Conservation (phyloP, 2,888 invertebrate genomes). For the Entomobrya proxima region DNA sequence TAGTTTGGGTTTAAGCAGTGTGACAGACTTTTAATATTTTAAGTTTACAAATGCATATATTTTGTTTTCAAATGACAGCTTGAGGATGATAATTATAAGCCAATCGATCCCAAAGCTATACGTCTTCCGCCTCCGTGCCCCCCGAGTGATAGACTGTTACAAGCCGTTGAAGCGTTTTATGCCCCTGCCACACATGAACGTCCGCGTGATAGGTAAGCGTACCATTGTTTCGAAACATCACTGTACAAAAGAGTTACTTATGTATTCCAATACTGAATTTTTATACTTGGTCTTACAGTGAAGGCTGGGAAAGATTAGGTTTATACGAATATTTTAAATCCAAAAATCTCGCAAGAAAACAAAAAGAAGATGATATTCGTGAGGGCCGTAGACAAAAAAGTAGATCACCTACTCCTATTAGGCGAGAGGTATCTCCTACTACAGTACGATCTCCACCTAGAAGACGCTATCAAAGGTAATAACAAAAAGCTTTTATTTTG, state of each 20-base stretch:
- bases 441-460: constrained; percentile 74
- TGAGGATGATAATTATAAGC: constrained; percentile 86
- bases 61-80: constrained; percentile 42
- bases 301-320: constrained; percentile 99
- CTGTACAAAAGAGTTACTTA: background rate
- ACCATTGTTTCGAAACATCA: background rate
- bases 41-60: no score
- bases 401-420: constrained; percentile 87
- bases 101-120: constrained; percentile 92
- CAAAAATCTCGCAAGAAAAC: constrained; percentile 92
- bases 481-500: background rate
- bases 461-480: constrained; percentile 75
- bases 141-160: constrained; percentile 93
- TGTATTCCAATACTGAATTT: constrained; percentile 3
- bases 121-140: constrained; percentile 96
- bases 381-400: constrained; percentile 84
- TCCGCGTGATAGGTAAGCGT: constrained; percentile 90
- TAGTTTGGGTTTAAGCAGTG: constrained; percentile 27
- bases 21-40: background rate
- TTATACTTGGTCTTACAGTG: constrained; percentile 79
- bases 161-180: constrained; percentile 97
- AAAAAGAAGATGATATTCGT: constrained; percentile 89
- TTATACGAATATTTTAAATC: constrained; percentile 98
- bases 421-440: constrained; percentile 79
- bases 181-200: constrained; percentile 95